Evolutionary conservation across 2,888 invertebrate genomes (phyloP).

Genomic region (Ophion slaviceki): DNA sequence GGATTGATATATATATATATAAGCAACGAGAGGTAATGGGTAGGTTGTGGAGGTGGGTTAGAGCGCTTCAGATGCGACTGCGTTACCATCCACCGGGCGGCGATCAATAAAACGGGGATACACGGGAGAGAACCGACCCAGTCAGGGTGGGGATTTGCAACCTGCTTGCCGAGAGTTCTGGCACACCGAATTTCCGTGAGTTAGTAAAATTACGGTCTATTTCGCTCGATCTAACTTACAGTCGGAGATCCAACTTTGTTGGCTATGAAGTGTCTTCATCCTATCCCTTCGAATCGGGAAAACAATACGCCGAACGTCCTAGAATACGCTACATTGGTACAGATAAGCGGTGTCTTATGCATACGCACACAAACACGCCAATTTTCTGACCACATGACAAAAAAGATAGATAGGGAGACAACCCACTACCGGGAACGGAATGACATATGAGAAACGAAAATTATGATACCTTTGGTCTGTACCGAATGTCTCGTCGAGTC

Average conservation of each 20-base stretch:
- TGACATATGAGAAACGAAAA: no score
- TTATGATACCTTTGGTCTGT: no score
- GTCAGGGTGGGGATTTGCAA: conserved; percentile 21
- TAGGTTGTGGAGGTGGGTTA: conserved; percentile 14
- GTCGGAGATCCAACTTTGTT: neutral
- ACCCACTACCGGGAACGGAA: no score
- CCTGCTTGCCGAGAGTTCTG: conserved; percentile 12
- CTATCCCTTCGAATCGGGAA: neutral
- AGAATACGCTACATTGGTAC: neutral
- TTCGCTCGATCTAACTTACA: neutral
- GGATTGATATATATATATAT: neutral
- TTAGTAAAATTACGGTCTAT: conserved; percentile 10
- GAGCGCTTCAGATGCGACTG: conserved; percentile 54
- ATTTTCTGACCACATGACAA: no score
- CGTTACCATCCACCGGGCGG: conserved; percentile 55
- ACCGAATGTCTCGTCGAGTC: no score
- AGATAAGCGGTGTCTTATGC: no score
- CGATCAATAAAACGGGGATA: conserved; percentile 66
- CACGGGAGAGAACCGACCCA: conserved; percentile 33
- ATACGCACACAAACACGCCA: no score
- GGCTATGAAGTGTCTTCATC: neutral
- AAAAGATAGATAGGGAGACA: no score
- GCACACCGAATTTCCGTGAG: conserved; percentile 26
- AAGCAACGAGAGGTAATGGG: neutral
- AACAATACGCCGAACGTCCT: neutral